A percentile compares a stretch with the other conserved stretches of the same genome.
phyloP scores from a whole-genome alignment of 2,797 vertebrate genomes.

The Paramormyrops hopkinsi region DNA sequence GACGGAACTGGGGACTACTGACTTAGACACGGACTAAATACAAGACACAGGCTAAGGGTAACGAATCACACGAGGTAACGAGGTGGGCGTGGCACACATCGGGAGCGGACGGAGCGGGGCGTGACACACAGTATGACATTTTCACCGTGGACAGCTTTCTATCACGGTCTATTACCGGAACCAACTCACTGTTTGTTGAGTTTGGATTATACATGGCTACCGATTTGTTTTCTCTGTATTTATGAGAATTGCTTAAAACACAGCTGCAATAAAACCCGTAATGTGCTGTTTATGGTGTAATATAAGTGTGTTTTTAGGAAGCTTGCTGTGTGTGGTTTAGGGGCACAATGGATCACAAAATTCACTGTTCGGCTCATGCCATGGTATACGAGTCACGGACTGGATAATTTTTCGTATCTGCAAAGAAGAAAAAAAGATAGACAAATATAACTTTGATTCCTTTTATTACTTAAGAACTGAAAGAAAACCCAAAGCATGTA shows the following conservation, averaged over 20 bases:
- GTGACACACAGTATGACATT: not conserved
- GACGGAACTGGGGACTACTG: too few species aligned
- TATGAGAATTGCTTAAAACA: not conserved
- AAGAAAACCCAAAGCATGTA: not conserved
- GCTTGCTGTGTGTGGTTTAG: not conserved
- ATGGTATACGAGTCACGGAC: not conserved
- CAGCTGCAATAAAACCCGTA: not conserved
- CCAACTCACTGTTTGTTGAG: not conserved
- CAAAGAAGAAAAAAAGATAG: not conserved
- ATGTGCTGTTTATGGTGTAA: not conserved
- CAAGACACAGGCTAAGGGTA: too few species aligned
- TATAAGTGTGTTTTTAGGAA: not conserved
- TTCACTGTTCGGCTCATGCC: not conserved
- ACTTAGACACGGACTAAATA: too few species aligned
- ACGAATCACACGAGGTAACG: too few species aligned
- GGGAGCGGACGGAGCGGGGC: too few species aligned
- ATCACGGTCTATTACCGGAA: not conserved
- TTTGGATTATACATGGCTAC: not conserved
- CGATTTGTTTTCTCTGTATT: not conserved
- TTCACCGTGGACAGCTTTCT: not conserved
- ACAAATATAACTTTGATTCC: not conserved
- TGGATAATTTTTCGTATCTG: not conserved
- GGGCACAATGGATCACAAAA: not conserved
- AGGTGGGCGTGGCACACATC: too few species aligned
- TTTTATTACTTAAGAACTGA: not conserved